Evolutionary conservation across 2,113 vertebrate species (phyloP).

Genomic region (Campylorhamphus procurvoides): DNA sequence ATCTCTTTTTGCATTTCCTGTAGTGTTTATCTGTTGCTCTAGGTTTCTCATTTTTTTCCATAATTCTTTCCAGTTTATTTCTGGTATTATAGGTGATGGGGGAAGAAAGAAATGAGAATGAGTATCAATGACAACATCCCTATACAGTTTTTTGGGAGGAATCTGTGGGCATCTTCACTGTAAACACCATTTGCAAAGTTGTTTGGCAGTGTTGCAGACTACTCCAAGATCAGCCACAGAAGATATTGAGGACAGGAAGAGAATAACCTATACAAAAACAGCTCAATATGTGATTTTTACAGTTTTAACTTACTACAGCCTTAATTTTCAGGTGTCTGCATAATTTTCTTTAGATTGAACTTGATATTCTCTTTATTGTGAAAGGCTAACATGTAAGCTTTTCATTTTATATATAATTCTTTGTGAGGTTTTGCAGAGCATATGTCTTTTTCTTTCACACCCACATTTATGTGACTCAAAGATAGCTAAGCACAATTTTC

Average conservation of each 20-base stretch:
- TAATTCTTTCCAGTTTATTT: background rate
- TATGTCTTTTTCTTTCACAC: background rate
- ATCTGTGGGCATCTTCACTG: background rate
- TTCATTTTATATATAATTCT: background rate
- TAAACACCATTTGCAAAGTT: background rate
- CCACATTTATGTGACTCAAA: conserved; percentile 35
- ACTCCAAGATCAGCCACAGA: background rate
- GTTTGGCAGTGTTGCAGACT: background rate
- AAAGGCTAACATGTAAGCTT: background rate
- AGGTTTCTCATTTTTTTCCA: background rate
- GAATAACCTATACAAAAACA: background rate
- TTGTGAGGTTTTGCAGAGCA: background rate
- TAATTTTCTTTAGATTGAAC: background rate
- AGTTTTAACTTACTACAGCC: background rate
- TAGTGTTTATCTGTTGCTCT: background rate
- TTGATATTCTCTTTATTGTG: background rate
- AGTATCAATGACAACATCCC: background rate
- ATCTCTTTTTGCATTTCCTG: conserved; percentile 11
- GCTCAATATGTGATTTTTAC: background rate
- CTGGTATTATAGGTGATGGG: background rate
- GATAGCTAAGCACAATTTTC: background rate
- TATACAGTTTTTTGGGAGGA: background rate
- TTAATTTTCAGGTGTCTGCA: background rate
- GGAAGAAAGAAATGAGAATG: background rate
- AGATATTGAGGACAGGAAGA: background rate